phyloP scores from a whole-genome alignment of 1,140 invertebrate genomes.

The Melitaea cinxia region DNA sequence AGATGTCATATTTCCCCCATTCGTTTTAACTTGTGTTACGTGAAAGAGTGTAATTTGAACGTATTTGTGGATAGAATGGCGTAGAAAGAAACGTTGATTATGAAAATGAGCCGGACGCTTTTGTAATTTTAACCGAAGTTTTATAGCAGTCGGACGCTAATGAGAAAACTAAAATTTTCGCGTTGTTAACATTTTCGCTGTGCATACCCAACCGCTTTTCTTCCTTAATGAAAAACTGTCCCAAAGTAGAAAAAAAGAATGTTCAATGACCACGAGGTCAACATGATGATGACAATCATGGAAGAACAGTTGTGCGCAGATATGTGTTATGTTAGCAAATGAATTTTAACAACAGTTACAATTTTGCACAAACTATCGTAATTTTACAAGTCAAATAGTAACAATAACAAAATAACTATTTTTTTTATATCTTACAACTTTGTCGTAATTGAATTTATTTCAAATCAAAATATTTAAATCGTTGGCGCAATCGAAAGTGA shows the following conservation, averaged over 20 bases:
- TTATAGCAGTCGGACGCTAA: constrained; percentile 3
- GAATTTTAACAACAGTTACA: no score
- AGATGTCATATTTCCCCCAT: constrained; percentile 23
- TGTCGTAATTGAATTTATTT: no score
- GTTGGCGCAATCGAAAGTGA: no score
- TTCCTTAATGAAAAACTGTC: background rate
- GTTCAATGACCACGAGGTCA: no score
- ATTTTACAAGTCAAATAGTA: no score
- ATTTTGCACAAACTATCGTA: no score
- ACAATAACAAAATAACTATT: no score
- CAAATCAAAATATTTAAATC: no score
- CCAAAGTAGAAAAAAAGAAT: background rate
- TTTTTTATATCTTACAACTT: no score
- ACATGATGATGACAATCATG: no score
- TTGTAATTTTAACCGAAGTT: background rate
- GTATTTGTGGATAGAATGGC: constrained; percentile 6
- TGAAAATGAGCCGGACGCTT: background rate
- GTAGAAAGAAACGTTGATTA: constrained; percentile 4
- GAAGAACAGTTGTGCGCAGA: no score
- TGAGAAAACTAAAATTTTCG: background rate
- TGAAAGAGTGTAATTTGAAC: constrained; percentile 29
- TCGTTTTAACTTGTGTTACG: constrained; percentile 13
- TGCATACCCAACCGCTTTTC: background rate
- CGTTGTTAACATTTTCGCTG: background rate
- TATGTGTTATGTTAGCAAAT: no score